These are phyloP conservation scores for Bombycilla garrulus DNA, from an alignment of 2,113 vertebrate species.

Conservation along the genomic window DNA sequence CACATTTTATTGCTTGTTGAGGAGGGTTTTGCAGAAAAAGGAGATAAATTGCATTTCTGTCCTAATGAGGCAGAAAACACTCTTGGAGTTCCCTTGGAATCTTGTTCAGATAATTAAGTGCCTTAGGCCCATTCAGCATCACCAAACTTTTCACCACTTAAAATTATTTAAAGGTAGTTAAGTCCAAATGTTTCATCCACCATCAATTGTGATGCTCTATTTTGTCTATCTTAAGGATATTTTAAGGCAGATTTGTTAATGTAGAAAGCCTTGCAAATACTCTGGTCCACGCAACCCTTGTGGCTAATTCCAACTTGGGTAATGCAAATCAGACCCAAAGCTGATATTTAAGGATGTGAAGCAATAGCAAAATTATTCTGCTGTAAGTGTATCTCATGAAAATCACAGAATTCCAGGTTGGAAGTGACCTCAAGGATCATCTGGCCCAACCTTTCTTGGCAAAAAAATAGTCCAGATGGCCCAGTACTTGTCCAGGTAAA, in stretches of 20 bases:
- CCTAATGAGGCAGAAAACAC: background rate
- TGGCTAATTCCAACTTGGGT: background rate
- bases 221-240: background rate
- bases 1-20: background rate
- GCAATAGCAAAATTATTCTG: background rate
- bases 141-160: background rate
- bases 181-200: background rate
- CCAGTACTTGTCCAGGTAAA: background rate
- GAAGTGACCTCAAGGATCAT: background rate
- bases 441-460: background rate
- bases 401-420: background rate
- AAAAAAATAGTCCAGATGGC: background rate
- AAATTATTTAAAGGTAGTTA: constrained; percentile 4
- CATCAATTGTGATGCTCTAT: background rate
- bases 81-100: background rate
- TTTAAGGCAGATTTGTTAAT: background rate
- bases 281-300: background rate
- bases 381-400: background rate
- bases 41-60: background rate
- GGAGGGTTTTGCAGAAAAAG: background rate
- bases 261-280: background rate
- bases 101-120: background rate
- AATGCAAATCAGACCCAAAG: background rate
- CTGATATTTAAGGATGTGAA: background rate
- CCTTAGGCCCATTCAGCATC: background rate